phyloP scores from a whole-genome alignment of 2,888 invertebrate genomes.

The Gandaritis pyraliata region DNA sequence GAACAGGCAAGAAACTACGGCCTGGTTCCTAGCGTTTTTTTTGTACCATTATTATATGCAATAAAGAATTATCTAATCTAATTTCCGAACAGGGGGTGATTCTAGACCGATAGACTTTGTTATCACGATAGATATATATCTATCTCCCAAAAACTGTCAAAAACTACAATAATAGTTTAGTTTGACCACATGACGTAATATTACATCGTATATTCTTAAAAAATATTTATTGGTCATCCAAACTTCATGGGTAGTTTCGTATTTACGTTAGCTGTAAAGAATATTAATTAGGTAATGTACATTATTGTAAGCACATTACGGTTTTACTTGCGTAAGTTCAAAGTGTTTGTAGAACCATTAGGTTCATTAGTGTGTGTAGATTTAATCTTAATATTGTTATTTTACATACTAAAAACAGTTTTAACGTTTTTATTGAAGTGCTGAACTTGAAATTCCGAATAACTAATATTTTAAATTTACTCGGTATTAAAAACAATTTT shows the following conservation, averaged over 20 bases:
- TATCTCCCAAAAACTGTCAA: too few relatives aligned
- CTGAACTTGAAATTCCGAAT: not conserved
- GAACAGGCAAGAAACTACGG: too few relatives aligned
- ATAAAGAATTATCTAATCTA: too few relatives aligned
- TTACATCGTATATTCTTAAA: too few relatives aligned
- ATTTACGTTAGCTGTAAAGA: not conserved
- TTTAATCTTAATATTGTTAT: slow-evolving; percentile 5
- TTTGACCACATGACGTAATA: too few relatives aligned
- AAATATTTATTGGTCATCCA: not conserved
- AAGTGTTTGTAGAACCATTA: slow-evolving; percentile 15
- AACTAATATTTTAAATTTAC: too few relatives aligned
- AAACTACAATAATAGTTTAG: too few relatives aligned
- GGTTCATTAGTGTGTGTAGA: slow-evolving; percentile 7
- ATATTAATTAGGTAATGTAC: slow-evolving; percentile 1
- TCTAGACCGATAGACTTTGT: too few relatives aligned
- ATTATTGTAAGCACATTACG: not conserved
- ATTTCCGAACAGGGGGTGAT: too few relatives aligned
- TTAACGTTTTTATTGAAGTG: slow-evolving; percentile 6
- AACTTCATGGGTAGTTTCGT: not conserved
- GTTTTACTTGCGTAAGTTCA: not conserved
- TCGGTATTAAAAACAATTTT: not conserved
- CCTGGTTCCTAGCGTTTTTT: too few relatives aligned
- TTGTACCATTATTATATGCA: too few relatives aligned
- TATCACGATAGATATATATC: too few relatives aligned
- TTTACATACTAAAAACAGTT: not conserved